These are phyloP conservation scores for Indri indri DNA, from an alignment of 2,113 vertebrate species.

Conservation along the genomic window DNA sequence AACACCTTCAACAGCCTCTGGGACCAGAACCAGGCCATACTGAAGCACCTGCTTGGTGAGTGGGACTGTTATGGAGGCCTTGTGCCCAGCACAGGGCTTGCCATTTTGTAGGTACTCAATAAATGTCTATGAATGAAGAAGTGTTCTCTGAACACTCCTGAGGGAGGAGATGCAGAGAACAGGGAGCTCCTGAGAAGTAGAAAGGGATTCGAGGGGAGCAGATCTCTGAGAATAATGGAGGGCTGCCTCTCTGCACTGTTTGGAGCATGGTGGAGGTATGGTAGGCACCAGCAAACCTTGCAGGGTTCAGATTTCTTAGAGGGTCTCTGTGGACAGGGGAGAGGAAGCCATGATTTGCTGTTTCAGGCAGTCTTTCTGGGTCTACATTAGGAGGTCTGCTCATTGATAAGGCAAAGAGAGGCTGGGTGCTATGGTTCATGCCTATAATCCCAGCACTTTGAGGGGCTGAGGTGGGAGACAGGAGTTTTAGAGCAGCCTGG, in stretches of 20 bases:
- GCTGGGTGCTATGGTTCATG: neutral
- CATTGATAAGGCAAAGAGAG: neutral
- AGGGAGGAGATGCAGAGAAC: neutral
- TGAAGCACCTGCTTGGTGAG: conserved; percentile 97
- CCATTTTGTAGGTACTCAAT: neutral
- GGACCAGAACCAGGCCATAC: conserved; percentile 98
- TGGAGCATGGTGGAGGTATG: neutral
- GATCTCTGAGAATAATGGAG: neutral
- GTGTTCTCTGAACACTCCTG: neutral
- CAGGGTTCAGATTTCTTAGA: neutral
- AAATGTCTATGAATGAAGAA: neutral
- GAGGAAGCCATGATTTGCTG: neutral
- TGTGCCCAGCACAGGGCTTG: neutral
- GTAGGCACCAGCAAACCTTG: neutral
- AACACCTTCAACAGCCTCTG: conserved; percentile 98
- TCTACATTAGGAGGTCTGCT: neutral
- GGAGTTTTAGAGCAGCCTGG: too few relatives aligned
- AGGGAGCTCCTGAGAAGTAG: neutral
- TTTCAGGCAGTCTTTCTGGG: neutral
- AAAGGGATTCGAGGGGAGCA: neutral
- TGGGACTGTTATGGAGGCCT: neutral
- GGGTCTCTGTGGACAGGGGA: neutral
- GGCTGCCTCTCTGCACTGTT: neutral
- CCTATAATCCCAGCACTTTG: too few relatives aligned
- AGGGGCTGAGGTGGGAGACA: too few relatives aligned